These are phyloP conservation scores for Epizoanthus stellaris DNA, from an alignment of 92 coral and sea anemone genomes.

Conservation along the genomic window DNA sequence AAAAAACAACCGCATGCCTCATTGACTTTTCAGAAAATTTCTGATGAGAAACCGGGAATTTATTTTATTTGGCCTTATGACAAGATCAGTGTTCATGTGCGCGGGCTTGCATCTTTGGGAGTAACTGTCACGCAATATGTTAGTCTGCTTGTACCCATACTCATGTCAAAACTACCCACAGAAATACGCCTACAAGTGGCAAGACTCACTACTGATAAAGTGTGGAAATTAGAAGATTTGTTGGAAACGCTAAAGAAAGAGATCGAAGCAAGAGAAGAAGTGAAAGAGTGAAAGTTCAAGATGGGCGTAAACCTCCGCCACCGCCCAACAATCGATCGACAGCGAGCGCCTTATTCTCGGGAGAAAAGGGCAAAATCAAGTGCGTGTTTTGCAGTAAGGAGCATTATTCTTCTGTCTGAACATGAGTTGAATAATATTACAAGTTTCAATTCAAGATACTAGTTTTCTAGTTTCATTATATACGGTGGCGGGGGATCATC, in stretches of 20 bases:
- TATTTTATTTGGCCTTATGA: no score
- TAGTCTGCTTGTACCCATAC: conserved; percentile 52
- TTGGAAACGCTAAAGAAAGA: conserved; percentile 46
- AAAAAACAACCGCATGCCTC: no score
- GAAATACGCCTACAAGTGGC: conserved; percentile 56
- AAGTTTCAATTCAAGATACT: no score
- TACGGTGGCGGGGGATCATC: no score
- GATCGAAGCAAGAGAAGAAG: conserved; percentile 64
- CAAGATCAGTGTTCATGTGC: conserved; percentile 49
- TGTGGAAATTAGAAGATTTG: conserved; percentile 58
- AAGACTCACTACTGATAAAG: conserved; percentile 44
- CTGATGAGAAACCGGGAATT: no score
- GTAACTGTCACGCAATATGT: conserved; percentile 56
- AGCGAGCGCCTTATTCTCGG: no score
- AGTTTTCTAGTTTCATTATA: no score
- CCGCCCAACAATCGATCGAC: no score
- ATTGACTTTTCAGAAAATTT: no score
- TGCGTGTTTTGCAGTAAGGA: conserved; percentile 40
- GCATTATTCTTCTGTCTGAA: conserved; percentile 46
- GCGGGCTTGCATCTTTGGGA: conserved; percentile 51
- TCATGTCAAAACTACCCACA: conserved; percentile 53
- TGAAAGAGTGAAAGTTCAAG: conserved; percentile 11
- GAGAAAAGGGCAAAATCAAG: no score
- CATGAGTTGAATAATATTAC: no score
- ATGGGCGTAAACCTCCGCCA: no score